phyloP scores from a whole-genome alignment of 2,113 vertebrate species.

The Cettia cetti region DNA sequence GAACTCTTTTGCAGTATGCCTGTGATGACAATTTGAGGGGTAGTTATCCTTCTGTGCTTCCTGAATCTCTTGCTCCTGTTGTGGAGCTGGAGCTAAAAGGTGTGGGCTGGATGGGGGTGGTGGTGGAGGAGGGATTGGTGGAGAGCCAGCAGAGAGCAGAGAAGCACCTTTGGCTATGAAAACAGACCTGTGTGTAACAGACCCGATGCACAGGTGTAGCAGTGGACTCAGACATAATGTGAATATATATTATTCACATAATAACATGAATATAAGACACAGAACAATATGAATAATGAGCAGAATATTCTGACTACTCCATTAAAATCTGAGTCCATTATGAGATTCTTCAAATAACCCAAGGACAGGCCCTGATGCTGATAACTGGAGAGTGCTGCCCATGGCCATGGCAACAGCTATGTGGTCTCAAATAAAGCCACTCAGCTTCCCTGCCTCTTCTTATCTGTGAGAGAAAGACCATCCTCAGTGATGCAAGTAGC shows the following conservation, averaged over 20 bases:
- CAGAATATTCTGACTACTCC: not conserved
- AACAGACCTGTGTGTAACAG: not conserved
- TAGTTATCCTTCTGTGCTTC: constrained; percentile 32
- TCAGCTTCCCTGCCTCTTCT: not conserved
- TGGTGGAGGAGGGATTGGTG: not conserved
- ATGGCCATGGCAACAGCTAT: not conserved
- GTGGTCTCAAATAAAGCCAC: not conserved
- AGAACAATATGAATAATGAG: not conserved
- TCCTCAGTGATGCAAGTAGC: not conserved
- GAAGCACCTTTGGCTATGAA: not conserved
- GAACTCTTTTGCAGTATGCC: not conserved
- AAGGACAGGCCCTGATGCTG: not conserved
- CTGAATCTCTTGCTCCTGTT: not conserved
- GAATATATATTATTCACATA: no score
- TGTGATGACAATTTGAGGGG: not conserved
- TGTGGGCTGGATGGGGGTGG: not conserved
- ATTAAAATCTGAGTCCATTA: not conserved
- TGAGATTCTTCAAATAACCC: not conserved
- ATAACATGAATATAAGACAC: not conserved
- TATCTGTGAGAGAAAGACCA: not conserved
- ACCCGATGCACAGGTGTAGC: not conserved
- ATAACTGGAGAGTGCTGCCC: not conserved
- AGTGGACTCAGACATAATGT: not conserved
- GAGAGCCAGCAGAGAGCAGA: not conserved
- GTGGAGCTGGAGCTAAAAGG: not conserved